Base-by-base conservation (phyloP, 1,140 invertebrate species). In the Heliconius hewitsoni region DNA sequence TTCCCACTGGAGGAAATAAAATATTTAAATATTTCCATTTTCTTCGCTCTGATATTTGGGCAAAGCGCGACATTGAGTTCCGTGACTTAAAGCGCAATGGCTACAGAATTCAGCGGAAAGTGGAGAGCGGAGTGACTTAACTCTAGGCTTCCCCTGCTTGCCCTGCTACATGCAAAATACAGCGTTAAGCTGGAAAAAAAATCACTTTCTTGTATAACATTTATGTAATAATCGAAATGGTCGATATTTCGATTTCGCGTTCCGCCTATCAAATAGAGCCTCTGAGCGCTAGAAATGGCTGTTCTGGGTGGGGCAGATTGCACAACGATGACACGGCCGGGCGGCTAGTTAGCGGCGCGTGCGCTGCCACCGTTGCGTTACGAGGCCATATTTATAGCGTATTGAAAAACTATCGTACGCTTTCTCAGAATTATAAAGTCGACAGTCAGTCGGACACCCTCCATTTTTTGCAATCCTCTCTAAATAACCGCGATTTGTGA, bases 381-480 rank as follows among this genome's bases (percentile, higher is more conserved):
- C 87, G 83, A 86, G 86, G 86, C 90, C 87, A 91, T 94, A 94
- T 94, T 94, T 94, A 94, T 93, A 91, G 91, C 91, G 90, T 94
- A 94, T 94, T 91, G 91, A 93, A 93, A 94, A 92, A 93, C 89
- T 87, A 84, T 85, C 85, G 82, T 88, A 85, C 86, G 84, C 87
- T 89, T 85, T 87, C 82, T 80, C 83, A 85, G 79, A 84, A 86
- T 89, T 89, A 88, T 85, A 79, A 89, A 70, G 84, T 89, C 71
- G 66, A 78, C 34, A 50, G 83, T 89, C 57, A 37, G 0, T 8
- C 34, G 6, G 66, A 78, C 39, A 60, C 77, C 66, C 57, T 46
- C 50, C 34, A 60, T 78, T 86, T 84, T 37, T 37, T 80, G 57
- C 37, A 81, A 71, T 77, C 60, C 75, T 78, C 74, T 74, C 71